Percentiles rank a stretch among this genome's conserved stretches.
Evolutionary conservation across 2,797 vertebrate genomes (phyloP).

Genomic region (Gobionotothen gibberifrons): DNA sequence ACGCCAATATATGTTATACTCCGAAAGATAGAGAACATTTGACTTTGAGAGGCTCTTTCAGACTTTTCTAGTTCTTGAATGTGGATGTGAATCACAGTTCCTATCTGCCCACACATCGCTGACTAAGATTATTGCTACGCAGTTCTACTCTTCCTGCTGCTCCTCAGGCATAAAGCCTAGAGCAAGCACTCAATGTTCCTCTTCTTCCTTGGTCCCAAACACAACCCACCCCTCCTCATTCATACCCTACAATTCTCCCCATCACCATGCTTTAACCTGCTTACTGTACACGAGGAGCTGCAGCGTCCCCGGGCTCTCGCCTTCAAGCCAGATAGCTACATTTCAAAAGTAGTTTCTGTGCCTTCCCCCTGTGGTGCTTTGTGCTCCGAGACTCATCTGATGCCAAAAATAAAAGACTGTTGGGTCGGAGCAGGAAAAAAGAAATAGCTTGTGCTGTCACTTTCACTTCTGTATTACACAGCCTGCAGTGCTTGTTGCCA

Average conservation of each 20-base stretch:
- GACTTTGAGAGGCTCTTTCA: not conserved
- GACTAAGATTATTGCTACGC: constrained; percentile 31
- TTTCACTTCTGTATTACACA: constrained; percentile 57
- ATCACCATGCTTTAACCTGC: not conserved
- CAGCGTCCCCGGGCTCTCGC: constrained; percentile 1
- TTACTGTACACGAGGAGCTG: constrained; percentile 1
- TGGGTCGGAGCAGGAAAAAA: constrained; percentile 33
- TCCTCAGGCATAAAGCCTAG: constrained; percentile 23
- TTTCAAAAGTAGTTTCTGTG: constrained; percentile 58
- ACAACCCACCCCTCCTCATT: not conserved
- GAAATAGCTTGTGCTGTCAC: constrained; percentile 23
- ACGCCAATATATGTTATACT: not conserved
- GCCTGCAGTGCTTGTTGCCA: not conserved
- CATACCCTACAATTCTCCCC: not conserved
- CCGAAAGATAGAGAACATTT: not conserved
- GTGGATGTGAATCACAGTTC: constrained; percentile 38
- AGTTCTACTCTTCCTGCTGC: constrained; percentile 27
- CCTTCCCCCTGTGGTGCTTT: constrained; percentile 29
- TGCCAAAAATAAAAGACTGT: constrained; percentile 49
- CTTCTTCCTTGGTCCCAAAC: not conserved
- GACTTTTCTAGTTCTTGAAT: constrained; percentile 20
- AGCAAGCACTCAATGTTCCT: constrained; percentile 21
- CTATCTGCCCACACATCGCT: constrained; percentile 57
- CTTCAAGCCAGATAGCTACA: constrained; percentile 60
- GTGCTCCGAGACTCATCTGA: constrained; percentile 40